phyloP scores from a whole-genome alignment of 2,797 vertebrate genomes.

The Tangara arthus region DNA sequence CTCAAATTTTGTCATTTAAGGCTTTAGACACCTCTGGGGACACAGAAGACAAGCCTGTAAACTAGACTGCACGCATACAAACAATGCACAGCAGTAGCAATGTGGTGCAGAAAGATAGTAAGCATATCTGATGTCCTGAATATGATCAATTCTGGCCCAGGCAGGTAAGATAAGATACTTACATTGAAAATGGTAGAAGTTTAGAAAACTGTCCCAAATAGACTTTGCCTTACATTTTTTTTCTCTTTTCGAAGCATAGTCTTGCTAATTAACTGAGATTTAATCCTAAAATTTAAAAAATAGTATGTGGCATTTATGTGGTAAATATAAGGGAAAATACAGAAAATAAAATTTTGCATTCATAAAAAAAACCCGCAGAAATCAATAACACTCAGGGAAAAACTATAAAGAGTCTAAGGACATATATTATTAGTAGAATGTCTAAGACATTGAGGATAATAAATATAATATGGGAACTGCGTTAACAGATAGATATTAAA shows the following conservation, averaged over 20 bases:
- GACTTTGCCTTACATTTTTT: background rate
- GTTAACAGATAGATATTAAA: background rate
- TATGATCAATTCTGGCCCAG: background rate
- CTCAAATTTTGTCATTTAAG: slow-evolving; percentile 67
- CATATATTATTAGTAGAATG: background rate
- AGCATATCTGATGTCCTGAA: background rate
- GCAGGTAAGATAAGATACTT: slow-evolving; percentile 6
- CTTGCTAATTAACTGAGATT: background rate
- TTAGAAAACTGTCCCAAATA: background rate
- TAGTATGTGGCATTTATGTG: background rate
- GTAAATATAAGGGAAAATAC: background rate
- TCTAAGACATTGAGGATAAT: background rate
- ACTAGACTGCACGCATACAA: background rate
- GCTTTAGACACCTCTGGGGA: background rate
- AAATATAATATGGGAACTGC: background rate
- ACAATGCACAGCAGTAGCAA: background rate
- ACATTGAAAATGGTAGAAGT: background rate
- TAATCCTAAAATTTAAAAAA: background rate
- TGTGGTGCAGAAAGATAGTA: slow-evolving; percentile 19
- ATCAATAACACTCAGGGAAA: background rate
- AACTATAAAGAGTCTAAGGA: background rate
- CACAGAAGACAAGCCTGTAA: background rate
- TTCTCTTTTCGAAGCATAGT: background rate
- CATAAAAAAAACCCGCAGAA: background rate
- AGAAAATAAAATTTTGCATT: background rate